A percentile compares a stretch with the other conserved stretches of the same genome.
These are phyloP conservation scores for Philereme vetulata DNA, from an alignment of 2,888 invertebrate genomes.

Conservation along the genomic window DNA sequence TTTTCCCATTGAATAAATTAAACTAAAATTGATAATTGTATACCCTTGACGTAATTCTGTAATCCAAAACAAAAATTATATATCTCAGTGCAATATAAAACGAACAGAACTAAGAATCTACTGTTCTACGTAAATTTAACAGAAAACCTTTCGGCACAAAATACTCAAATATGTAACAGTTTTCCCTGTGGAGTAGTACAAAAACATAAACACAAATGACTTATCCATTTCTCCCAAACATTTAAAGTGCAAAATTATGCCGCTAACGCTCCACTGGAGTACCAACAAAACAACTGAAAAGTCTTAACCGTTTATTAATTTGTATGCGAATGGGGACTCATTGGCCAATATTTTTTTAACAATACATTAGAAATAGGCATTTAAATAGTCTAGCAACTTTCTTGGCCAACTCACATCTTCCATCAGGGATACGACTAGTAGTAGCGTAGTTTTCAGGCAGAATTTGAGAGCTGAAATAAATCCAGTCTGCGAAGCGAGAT, in stretches of 20 bases:
- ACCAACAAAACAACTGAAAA: constrained; percentile 10
- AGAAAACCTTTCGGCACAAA: constrained; percentile 1
- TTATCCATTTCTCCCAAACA: constrained; percentile 20
- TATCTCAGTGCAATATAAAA: too few species aligned
- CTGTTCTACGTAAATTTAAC: neutral
- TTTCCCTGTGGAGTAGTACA: constrained; percentile 3
- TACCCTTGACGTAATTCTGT: too few species aligned
- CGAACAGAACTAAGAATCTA: too few species aligned
- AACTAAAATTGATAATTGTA: too few species aligned
- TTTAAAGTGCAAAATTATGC: constrained; percentile 22
- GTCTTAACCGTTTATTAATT: constrained; percentile 19
- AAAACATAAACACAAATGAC: constrained; percentile 20
- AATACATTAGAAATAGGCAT: neutral
- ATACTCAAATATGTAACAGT: neutral
- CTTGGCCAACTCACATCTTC: too few species aligned
- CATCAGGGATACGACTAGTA: too few species aligned
- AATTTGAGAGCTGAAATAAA: too few species aligned
- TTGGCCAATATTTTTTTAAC: constrained; percentile 8
- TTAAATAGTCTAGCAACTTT: too few species aligned
- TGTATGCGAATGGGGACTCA: constrained; percentile 15
- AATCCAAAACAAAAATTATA: too few species aligned
- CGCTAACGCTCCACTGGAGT: constrained; percentile 1
- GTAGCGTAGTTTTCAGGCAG: too few species aligned
- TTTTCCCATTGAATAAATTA: too few species aligned
- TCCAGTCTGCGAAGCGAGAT: too few species aligned